Base-by-base conservation (phyloP, 92 coral and sea anemone genomes). In the Diadumene lineata region DNA sequence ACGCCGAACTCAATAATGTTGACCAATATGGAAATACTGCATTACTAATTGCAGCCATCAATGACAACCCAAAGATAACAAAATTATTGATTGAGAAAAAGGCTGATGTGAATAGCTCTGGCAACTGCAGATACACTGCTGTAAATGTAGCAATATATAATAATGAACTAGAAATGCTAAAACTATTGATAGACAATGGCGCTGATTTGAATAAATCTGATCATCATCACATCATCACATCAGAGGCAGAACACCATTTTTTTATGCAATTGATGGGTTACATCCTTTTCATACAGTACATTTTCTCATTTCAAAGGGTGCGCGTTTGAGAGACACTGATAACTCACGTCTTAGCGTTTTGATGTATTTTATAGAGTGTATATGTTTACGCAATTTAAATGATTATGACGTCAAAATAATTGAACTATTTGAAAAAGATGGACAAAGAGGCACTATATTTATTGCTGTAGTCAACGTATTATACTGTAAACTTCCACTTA, bases 181-280 rank as follows among this genome's bases (percentile, higher is more conserved):
- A 15, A 3, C 11, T 30, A 3, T 19, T 62, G 17, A 28, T 62
- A 28, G 43, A 62, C n/a, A 2, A 24, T 15, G 76, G 68, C 18
- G 60, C 68, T 22, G 75, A 78, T 51, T 57, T 78, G 24, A 57
- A 77, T 29, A 19, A 53, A 22, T 22, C 48, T 2, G 56, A 67
- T 48, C 31, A 13, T 2, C 0, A 2, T 4, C 23, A n/a, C n/a
- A n/a, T n/a, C n/a, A n/a, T n/a, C n/a, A n/a, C n/a, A n/a, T n/a
- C n/a, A n/a, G n/a, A n/a, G 81, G 81, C 3, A 48, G 50, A 1
- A 75, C 81, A 0, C 51, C 73, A 1, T 64, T 75, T 31, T 64
- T 50, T 19, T 44, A 27, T 64, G 65, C 81, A 1, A 22, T 53
- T 30, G 13, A 27, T 4, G 1, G n/a, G 31, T 22, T 1, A 62